These are phyloP conservation scores for Plagodis dolabraria DNA, from an alignment of 2,888 invertebrate species.

Conservation along the genomic window DNA sequence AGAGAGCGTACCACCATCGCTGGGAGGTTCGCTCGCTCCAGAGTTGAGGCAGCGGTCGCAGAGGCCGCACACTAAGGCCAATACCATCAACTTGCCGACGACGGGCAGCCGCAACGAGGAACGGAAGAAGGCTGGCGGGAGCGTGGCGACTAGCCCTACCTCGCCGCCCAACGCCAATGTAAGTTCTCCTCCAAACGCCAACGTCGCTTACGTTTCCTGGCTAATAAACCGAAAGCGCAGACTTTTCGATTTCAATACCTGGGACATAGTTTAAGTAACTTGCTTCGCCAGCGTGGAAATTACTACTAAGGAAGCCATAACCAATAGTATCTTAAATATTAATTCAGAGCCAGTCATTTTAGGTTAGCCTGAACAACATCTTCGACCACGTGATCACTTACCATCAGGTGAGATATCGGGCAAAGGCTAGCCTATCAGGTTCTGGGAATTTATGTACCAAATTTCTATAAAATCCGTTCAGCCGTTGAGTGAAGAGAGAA, in stretches of 20 bases:
- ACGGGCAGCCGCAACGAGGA: constrained; percentile 58
- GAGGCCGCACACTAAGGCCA: constrained; percentile 80
- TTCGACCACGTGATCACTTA: no score
- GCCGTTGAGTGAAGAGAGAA: no score
- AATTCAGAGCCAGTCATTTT: no score
- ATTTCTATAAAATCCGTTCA: no score
- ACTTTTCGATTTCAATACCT: neutral
- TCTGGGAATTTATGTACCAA: no score
- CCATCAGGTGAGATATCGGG: no score
- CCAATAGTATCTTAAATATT: no score
- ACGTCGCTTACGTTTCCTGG: neutral
- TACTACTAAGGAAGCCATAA: no score
- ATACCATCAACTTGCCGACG: constrained; percentile 86
- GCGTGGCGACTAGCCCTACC: constrained; percentile 64
- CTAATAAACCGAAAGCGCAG: neutral
- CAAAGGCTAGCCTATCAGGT: no score
- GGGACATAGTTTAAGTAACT: neutral
- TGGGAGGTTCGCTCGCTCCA: constrained; percentile 64
- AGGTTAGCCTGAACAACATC: no score
- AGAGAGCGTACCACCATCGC: constrained; percentile 72
- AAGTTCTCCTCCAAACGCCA: constrained; percentile 45
- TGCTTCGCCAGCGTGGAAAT: no score
- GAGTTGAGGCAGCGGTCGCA: constrained; percentile 68
- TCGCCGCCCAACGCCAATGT: constrained; percentile 76
- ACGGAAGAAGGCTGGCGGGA: constrained; percentile 59